Conservation (phyloP, 1,140 invertebrate genomes). For the Brachionus asplanchnoidis region DNA sequence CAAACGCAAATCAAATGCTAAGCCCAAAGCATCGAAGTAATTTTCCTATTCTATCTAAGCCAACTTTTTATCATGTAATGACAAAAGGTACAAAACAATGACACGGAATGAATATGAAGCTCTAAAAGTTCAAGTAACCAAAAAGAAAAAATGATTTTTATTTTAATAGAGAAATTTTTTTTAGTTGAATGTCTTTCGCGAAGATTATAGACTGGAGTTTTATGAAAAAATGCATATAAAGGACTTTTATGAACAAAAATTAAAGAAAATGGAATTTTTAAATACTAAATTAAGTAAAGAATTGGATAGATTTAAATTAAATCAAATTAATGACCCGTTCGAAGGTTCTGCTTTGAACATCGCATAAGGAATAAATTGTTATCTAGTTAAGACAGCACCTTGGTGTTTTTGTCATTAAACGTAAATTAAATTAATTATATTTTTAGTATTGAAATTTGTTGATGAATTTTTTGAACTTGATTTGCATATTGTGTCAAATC, state of each 20-base stretch:
- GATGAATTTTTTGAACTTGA: not conserved
- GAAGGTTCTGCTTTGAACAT: not conserved
- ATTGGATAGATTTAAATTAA: not conserved
- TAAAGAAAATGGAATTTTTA: not conserved
- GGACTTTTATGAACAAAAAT: constrained; percentile 10
- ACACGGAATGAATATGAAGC: not conserved
- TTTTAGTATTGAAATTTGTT: not conserved
- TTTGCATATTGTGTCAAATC: not conserved
- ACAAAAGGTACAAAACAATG: not conserved
- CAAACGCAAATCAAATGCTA: not conserved
- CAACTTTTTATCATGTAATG: not conserved
- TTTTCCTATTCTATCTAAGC: not conserved
- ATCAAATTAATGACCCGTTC: not conserved
- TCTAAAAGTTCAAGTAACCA: not conserved
- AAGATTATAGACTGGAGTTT: not conserved
- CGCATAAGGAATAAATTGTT: not conserved
- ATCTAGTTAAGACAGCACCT: not conserved
- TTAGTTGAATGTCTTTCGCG: not conserved
- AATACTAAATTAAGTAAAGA: not conserved
- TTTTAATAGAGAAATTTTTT: not conserved
- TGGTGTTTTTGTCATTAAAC: not conserved
- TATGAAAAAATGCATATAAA: constrained; percentile 10
- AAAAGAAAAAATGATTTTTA: not conserved
- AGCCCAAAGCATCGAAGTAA: not conserved
- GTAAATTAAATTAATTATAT: not conserved